A percentile compares a stretch with the other conserved stretches of the same genome.
Conservation (phyloP, 2,113 vertebrate species). For the Brachyhypopomus occidentalis region DNA sequence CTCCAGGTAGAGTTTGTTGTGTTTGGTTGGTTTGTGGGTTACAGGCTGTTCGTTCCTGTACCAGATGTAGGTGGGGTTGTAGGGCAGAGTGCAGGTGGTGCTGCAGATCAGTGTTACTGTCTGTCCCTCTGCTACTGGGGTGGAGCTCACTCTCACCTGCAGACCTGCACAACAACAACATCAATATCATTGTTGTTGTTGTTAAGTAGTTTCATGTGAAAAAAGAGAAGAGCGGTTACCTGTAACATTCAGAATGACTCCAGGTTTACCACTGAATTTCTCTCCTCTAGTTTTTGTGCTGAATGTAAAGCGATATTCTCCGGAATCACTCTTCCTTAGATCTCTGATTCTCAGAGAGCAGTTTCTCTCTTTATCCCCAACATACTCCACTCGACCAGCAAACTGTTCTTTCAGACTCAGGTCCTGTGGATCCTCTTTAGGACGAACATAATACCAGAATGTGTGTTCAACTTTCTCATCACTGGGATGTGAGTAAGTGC, state of each 20-base stretch:
- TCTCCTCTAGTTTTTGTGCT: background rate
- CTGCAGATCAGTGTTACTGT: background rate
- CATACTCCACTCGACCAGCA: conserved; percentile 9
- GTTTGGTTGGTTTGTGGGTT: background rate
- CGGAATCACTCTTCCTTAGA: conserved; percentile 29
- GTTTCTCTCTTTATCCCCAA: background rate
- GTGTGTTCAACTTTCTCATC: background rate
- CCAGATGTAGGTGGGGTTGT: conserved; percentile 20
- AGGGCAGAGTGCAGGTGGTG: background rate
- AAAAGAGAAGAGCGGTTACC: conserved; percentile 33
- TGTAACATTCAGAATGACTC: conserved; percentile 29
- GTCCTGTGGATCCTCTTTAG: background rate
- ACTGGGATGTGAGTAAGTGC: background rate
- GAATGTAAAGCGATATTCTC: conserved; percentile 34
- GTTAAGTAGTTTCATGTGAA: no score
- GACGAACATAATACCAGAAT: conserved; percentile 9
- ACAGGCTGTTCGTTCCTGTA: conserved; percentile 28
- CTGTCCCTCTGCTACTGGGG: background rate
- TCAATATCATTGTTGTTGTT: background rate
- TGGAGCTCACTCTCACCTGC: background rate
- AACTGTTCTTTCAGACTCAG: background rate
- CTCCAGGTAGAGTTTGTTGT: background rate
- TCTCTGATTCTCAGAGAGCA: conserved; percentile 30
- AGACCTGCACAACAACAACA: background rate
- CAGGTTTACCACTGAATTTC: background rate